These are phyloP conservation scores for Dicaeum eximium DNA, from an alignment of 2,113 vertebrate species.

Conservation along the genomic window DNA sequence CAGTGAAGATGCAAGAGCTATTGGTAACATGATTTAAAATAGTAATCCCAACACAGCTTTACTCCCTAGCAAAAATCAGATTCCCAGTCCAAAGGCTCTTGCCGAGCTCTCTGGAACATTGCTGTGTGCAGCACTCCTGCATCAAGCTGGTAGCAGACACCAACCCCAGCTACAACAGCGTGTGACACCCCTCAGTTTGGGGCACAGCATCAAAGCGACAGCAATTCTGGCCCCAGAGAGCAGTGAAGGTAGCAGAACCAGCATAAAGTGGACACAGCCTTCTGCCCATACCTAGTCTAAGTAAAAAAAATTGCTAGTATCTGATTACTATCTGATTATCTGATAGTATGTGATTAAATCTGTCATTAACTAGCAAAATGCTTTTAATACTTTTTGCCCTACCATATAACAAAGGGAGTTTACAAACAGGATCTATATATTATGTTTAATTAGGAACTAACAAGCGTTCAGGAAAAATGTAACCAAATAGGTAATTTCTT, in stretches of 20 bases:
- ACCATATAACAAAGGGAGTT: not conserved
- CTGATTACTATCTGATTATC: too few species aligned
- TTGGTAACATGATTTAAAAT: not conserved
- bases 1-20: not conserved
- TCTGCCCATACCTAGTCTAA: not conserved
- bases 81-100: not conserved
- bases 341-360: not conserved
- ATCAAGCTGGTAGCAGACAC: not conserved
- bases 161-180: accelerated
- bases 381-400: not conserved
- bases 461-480: not conserved
- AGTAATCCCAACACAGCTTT: not conserved
- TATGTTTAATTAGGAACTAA: not conserved
- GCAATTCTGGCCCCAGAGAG: not conserved
- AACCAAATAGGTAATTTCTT: not conserved
- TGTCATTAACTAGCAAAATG: not conserved
- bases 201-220: not conserved
- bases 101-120: not conserved
- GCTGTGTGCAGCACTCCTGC: not conserved
- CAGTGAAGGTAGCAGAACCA: not conserved
- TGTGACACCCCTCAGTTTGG: not conserved
- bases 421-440: not conserved
- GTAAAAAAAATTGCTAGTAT: not conserved
- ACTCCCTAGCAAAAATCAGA: not conserved
- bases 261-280: not conserved